Evolutionary conservation across 2,113 vertebrate genomes (phyloP), one percentile per base, ranked within the genome.

Genomic region (Mormyrus lacerda): DNA sequence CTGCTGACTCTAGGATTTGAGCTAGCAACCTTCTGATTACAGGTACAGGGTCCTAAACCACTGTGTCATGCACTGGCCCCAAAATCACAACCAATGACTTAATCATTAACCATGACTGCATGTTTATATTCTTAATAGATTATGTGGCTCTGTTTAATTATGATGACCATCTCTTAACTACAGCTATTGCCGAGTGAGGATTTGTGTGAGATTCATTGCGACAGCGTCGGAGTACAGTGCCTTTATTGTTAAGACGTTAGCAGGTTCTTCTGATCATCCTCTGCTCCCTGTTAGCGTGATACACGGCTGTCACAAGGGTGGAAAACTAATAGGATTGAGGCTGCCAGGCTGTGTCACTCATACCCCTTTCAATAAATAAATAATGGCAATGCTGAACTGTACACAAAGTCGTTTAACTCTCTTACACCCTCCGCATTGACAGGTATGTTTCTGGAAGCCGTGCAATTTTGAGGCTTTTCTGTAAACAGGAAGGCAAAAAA

Each of bases 331-430:
- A 94, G 48, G 85, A 86, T 96, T 95, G 94, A 94, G 94, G 94
- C 92, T 96, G 94, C 95, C 93, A 93, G 95, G 94, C 93, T 93
- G 93, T 94, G 95, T 95, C 95, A 95, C 94, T 96, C 95, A 96
- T 95, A 95, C 95, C 94, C 93, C 94, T 96, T 96, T 96, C 96
- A 96, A 96, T 96, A 93, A 93, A 93, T 93, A 94, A 94, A 95
- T 94, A 94, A 93, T 94, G 92, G 93, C 2, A n/a, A 93, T 91
- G 92, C 93, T 93, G 93, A 95, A 95, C 94, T 95, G 93, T 94
- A 94, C 93, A 93, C 95, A 95, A 95, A 95, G 95, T 96, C 95
- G 94, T 93, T 90, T 93, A 91, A 93, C 92, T 95, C 93, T 92
- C 93, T 92, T 93, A 93, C 93, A 92, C 91, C 89, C 85, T 90